A percentile compares a stretch with the other conserved stretches of the same genome.
These are phyloP conservation scores for Ceraclea dissimilis DNA, from an alignment of 2,888 invertebrate genomes.

Conservation along the genomic window DNA sequence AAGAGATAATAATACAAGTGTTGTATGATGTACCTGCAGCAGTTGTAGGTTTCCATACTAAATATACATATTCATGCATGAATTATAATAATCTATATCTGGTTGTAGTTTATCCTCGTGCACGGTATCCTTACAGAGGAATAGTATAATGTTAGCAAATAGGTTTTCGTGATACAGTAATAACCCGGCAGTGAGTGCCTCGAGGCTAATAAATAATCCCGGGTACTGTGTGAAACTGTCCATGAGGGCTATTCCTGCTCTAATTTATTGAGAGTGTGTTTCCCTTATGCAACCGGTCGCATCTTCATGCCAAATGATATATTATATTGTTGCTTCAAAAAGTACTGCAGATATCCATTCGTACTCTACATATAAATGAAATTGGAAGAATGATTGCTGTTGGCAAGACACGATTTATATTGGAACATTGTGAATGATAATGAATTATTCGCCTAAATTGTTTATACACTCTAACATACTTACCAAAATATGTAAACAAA, in stretches of 20 bases:
- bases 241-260: conserved; percentile 19
- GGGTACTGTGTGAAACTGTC: conserved; percentile 24
- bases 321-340: conserved; percentile 12
- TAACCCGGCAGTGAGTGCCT: conserved; percentile 22
- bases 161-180: conserved; percentile 25
- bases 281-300: conserved; percentile 19
- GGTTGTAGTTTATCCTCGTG: background rate
- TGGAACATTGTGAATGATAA: conserved; percentile 9
- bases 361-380: no score
- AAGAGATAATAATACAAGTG: no score
- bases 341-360: no score
- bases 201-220: conserved; percentile 22
- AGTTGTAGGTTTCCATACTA: no score
- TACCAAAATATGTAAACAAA: no score
- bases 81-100: background rate
- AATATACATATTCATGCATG: background rate
- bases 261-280: conserved; percentile 21
- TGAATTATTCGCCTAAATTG: conserved; percentile 3
- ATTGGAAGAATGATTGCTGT: conserved; percentile 11
- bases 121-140: background rate
- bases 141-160: conserved; percentile 25
- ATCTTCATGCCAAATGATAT: conserved; percentile 20
- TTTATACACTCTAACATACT: no score
- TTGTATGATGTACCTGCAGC: no score
- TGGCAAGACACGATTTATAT: conserved; percentile 24